Evolutionary conservation across 2,797 vertebrate species (phyloP), one percentile per base, ranked within the genome.

Genomic region (Bradypodion ventrale): DNA sequence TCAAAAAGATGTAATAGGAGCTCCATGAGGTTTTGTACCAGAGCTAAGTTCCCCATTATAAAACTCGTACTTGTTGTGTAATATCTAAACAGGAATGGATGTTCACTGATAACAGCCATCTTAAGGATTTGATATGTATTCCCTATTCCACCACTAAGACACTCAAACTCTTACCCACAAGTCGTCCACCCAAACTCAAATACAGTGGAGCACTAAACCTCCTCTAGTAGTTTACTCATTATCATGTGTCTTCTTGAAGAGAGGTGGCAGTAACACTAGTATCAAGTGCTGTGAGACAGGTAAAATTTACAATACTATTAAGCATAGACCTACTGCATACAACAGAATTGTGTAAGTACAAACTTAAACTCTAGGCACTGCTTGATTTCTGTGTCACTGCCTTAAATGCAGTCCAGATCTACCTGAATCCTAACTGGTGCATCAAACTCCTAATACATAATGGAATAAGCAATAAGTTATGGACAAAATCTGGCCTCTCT

Each of bases 401-500:
- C 16, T 68, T 25, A 83, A 29, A 4, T 56, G 46, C 32, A 75
- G 29, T 56, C n/a, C 40, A 82, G 40, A 82, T 46, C 59, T 42
- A 74, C 74, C 6, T 2, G 23, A 42, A 7, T 59, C 4, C 49
- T 75, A 82, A 32, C 16, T 65, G 5, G 40, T 29, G 13, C 15
- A 75, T 60, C 7, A 46, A 52, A 16, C 37, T 37, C 10, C 19
- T 74, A 32, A 79, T 35, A 37, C 7, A 6, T 52, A 65, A 65
- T 35, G 63, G 59, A 13, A 77, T 83, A 80, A 44, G 19, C 32
- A 85, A n/a, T 6, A 29, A 19, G 2, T 49, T 42, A 66, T 37
- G 25, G 74, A 74, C 49, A 72, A 56, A 87, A 27, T n/a, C 66
- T 66, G 35, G 59, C 42, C 82, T 80, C 69, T 60, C 62, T 2